Evolutionary conservation across 2,797 vertebrate genomes (phyloP).

Genomic region (Chelmon rostratus): DNA sequence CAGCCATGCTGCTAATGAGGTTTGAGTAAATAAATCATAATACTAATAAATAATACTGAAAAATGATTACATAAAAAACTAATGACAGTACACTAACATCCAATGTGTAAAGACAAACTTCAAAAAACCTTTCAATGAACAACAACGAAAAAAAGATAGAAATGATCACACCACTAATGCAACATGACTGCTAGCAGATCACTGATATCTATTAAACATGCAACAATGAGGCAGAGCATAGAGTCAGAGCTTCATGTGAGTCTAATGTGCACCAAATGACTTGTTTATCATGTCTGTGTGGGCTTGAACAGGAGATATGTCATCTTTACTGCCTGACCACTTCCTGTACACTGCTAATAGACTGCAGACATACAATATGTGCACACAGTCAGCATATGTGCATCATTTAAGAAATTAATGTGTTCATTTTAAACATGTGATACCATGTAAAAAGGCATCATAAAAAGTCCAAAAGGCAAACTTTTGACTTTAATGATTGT

Average conservation of each 20-base stretch:
- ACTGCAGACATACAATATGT: not conserved
- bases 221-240: not conserved
- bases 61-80: no score
- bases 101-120: no score
- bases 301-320: conserved; percentile 11
- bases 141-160: no score
- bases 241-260: not conserved
- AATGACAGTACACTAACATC: no score
- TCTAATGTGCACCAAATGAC: not conserved
- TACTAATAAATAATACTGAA: no score
- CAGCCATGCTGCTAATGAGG: no score
- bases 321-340: not conserved
- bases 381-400: not conserved
- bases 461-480: not conserved
- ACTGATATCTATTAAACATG: no score
- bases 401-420: not conserved
- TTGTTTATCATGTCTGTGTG: not conserved
- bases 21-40: no score
- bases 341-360: conserved; percentile 9
- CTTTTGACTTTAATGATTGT: not conserved
- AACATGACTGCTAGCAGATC: no score
- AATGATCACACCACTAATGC: no score
- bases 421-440: not conserved
- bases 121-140: no score
- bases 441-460: not conserved